Evolutionary conservation across 2,888 invertebrate species (phyloP), one percentile per base, ranked within the genome.

Genomic region (Limnephilus rhombicus): DNA sequence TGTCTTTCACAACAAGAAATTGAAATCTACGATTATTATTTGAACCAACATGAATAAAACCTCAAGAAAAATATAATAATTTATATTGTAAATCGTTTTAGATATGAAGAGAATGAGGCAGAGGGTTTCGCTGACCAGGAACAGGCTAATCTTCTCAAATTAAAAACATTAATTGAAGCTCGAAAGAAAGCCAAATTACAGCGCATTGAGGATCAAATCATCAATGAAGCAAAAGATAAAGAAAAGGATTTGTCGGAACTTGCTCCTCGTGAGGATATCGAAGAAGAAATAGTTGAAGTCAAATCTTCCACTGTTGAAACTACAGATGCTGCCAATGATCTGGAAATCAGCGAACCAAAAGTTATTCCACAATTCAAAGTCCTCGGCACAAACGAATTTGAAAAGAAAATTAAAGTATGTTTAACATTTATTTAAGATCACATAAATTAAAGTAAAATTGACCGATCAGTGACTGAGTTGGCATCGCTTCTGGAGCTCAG

Each of bases 381-480:
- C 34, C 96, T 98, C 89, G 98, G 98, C 11, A 96, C 95, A 91
- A 96, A 97, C 94, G 97, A 96, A 92, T 96, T 97, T 94, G 95
- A 96, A 94, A 97, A 97, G 94, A 97, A 96, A 93, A 94, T 94
- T 3, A 97, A 97, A 94, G 97, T 96, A 80, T n/a, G 80, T 34
- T 68, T 68, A 68, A 24, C 1, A 24, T n/a, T 68, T 68, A 68
- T 68, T 68, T 68, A 18, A 68, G 68, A 68, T 68, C 68, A 24
- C n/a, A n/a, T 24, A 9, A 53, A 15, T 15, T 4, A 53, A 68
- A 68, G 1, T 53, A 18, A 53, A 49, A 45, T 45, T 45, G 12
- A 45, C 11, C 45, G 11, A 45, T 45, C 45, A 45, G 45, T 12
- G 45, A 2, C 45, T 45, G 12, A 45, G 5, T 45, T 41, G 12